These are phyloP conservation scores for Globicephala melas DNA, from an alignment of 2,113 vertebrate genomes.

Conservation along the genomic window DNA sequence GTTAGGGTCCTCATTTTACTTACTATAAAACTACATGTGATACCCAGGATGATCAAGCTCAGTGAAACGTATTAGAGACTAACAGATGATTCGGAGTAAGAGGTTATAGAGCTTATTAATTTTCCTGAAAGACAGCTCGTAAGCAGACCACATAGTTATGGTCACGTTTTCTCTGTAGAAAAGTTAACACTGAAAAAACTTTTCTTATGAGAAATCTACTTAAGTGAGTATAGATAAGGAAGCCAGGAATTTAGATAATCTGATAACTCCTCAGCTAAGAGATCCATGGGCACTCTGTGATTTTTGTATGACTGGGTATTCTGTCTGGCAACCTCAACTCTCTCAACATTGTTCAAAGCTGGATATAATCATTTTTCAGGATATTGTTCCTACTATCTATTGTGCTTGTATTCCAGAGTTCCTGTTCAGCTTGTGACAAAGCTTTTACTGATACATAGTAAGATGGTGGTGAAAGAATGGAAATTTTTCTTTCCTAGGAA, in stretches of 20 bases:
- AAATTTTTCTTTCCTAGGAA: background rate
- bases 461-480: background rate
- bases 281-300: rapidly evolving
- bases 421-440: background rate
- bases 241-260: background rate
- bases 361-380: background rate
- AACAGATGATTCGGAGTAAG: background rate
- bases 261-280: background rate
- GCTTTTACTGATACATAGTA: background rate
- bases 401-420: background rate
- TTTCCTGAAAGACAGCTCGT: background rate
- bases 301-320: background rate
- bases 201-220: background rate
- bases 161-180: background rate
- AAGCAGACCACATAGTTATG: background rate
- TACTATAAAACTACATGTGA: background rate
- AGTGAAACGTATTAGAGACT: background rate
- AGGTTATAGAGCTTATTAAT: background rate
- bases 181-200: background rate
- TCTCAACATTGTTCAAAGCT: background rate
- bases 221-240: background rate
- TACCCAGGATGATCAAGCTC: background rate
- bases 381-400: background rate
- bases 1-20: background rate
- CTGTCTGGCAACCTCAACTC: background rate